Base-by-base conservation (phyloP, 2,888 invertebrate species). In the Ceratothoa steindachneri region DNA sequence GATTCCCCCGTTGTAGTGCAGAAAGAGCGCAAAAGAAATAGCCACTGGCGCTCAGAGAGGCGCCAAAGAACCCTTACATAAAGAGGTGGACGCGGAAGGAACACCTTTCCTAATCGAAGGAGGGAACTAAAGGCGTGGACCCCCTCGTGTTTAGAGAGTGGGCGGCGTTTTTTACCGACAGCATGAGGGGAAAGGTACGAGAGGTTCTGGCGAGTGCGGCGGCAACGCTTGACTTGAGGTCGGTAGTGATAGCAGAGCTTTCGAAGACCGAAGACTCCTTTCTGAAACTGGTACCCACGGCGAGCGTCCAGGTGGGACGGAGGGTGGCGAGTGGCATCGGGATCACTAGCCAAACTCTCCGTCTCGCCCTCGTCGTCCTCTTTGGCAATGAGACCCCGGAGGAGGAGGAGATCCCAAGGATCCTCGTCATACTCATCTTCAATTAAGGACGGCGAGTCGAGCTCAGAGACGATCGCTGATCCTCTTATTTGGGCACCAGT, bases 401-500 rank as follows among this genome's bases (percentile, higher is more conserved):
- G 27, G 60, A 60, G 60, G 27, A 60, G 60, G 27, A 60, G 19
- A 3, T 60, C 60, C 60, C 60, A 60, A 24, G 60, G 60, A 24
- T 60, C 75, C 53, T 77, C 76, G 30, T 73, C 76, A 64, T 73
- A 77, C 60, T 77, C 73, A 69, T 77, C 77, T 68, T 74, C 71
- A 24, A 52, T 67, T 64, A n/a, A 60, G 60, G 60, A 60, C 41
- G 41, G 41, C 69, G 75, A 30, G 75, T 41, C 75, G 72, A 71
- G 5, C 41, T 41, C 7, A 15, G 41, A 41, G 15, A 15, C 41
- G 41, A 15, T 5, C 41, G 41, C 7, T 12, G 22, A 15, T 24
- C 60, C 60, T 60, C 60, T 71, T 78, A 80, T 70, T 81, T 81
- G 71, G 81, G 81, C 69, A 81, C 81, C 67, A 81, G 80, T 67